Base-by-base conservation (phyloP, 2,113 vertebrate genomes). In the Hiodon tergisus region DNA sequence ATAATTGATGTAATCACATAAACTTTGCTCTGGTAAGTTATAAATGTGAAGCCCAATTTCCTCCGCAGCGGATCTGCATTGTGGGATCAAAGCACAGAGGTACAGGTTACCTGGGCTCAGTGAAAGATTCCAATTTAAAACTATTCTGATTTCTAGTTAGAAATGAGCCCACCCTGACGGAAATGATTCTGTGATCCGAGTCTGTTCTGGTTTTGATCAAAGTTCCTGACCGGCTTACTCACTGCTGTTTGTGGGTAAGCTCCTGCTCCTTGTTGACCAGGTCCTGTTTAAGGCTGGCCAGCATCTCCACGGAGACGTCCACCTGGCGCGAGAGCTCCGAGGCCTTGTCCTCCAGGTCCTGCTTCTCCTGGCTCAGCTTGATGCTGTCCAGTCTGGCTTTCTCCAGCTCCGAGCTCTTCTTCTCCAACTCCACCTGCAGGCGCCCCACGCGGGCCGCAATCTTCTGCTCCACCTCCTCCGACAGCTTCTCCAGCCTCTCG, bases 381-480 rank as follows among this genome's bases (percentile, higher is more conserved):
- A 95, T 89, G 47, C 96, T 98, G 86, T 98, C 96, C 80, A 93
- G 91, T 81, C 97, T 94, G 77, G 97, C 97, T 0, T 95, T 94
- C 85, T 98, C 97, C 87, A 99, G 85, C 89, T 99, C 96, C 0
- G 94, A 92, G 60, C 95, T 97, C 89, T 97, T 98, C 83, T 94
- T 92, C 83, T 98, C 96, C 87, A 99, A 87, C 86, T 99, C 97
- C 0, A 94, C 93, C 85, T 99, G 96, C 14, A 99, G 92, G 60
- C 96, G 90, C 8, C 97, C 96, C 14, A 98, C 96, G 17, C 97
- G 96, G 0, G 94, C 92, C 0, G 97, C 93, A 17, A 98, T 98
- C 89, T 98, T 98, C 89, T 98, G 95, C 88, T 99, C 97, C 87
- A 98, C 97, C 89, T 98, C 97, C 82, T 98, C 96, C 0, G 95